Base-by-base conservation (phyloP, 2,888 invertebrate species). In the Marronus borbonicus region DNA sequence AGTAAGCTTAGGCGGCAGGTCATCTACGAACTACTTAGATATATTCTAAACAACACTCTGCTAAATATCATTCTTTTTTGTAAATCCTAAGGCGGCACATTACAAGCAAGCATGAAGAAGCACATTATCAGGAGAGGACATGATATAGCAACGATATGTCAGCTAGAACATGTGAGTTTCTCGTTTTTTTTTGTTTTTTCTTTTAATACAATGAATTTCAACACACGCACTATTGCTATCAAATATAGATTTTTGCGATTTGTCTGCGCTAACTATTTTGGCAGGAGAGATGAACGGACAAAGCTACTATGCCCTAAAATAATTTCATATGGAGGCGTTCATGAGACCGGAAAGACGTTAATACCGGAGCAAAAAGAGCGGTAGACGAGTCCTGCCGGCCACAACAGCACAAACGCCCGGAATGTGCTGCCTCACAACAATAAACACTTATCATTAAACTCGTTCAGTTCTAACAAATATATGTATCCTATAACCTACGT, bases 251-350 rank as follows among this genome's bases (percentile, higher is more conserved):
- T 81, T 82, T 80, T 84, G 85, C 84, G 85, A 85, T 85, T 84
- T 85, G 83, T 85, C 84, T 83, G 84, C 84, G 84, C 84, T 83
- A 84, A 80, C 78, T 70, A 76, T 82, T 83, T 85, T 89, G 89
- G 89, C 88, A 89, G 89, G 88, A 89, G 88, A 89, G 85, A 84
- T 87, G 86, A 76, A 88, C 88, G 89, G 88, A 89, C 88, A 89
- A 89, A 89, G 88, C 88, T 85, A 86, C 87, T 88, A 86, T 84
- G 85, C 85, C 66, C 66, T 77, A 72, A 64, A 79, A 76, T 76
- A 79, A 72, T 76, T 72, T 66, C 24, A 75, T 69, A 65, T 76
- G 64, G 80, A 31, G 76, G 80, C 81, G 80, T 81, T 81, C 81
- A 80, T 80, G 81, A 81, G 83, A 83, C 83, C 81, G 79, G 80